Evolutionary conservation across 2,888 invertebrate genomes (phyloP).

Genomic region (Microctonus aethiopoides): DNA sequence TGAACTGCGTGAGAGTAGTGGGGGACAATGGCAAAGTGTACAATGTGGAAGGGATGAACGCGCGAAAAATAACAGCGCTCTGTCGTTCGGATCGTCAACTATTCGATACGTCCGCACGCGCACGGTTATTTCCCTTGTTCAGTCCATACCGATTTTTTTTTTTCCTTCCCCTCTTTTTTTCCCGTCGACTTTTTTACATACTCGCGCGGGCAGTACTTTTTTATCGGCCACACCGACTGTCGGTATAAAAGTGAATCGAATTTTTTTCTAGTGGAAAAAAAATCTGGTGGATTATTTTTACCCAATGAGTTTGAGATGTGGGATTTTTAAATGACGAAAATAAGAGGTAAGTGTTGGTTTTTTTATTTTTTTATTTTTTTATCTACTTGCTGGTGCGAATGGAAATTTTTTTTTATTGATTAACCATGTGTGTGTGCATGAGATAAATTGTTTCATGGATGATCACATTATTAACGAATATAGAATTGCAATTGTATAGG

Average conservation of each 20-base stretch:
- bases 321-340: not conserved
- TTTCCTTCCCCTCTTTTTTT: not conserved
- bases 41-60: not conserved
- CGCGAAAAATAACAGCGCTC: conserved; percentile 19
- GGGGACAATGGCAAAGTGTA: too few relatives aligned
- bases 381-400: too few relatives aligned
- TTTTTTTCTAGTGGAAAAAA: not conserved
- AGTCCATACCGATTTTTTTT: conserved; percentile 15
- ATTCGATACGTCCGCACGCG: too few relatives aligned
- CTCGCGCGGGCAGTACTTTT: not conserved
- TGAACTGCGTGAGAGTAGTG: not conserved
- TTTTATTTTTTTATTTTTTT: too few relatives aligned
- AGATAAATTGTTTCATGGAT: conserved; percentile 28
- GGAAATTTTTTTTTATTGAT: not conserved
- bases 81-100: conserved; percentile 21
- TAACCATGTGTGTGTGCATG: not conserved
- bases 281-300: conserved; percentile 25
- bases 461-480: conserved; percentile 34
- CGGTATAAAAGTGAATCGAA: conserved; percentile 19
- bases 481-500: conserved; percentile 40
- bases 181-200: not conserved
- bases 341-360: too few relatives aligned
- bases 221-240: conserved; percentile 31
- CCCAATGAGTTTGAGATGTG: not conserved
- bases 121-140: not conserved